Evolutionary conservation across 2,797 vertebrate genomes (phyloP).

Genomic region (Otolemur crassicaudatus): DNA sequence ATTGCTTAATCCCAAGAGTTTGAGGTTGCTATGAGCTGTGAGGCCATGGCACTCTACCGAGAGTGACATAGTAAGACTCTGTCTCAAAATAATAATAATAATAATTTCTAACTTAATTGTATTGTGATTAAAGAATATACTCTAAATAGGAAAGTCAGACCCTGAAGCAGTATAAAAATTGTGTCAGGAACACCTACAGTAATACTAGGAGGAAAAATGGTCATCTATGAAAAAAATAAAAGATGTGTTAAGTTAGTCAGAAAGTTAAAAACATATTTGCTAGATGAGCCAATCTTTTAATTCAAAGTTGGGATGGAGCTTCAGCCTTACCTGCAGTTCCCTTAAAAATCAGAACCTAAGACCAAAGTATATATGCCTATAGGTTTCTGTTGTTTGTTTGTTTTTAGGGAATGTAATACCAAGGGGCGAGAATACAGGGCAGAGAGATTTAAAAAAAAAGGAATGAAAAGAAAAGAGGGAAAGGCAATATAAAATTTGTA

Average conservation of each 20-base stretch:
- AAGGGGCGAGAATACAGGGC: neutral
- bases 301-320: neutral
- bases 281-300: neutral
- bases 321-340: neutral
- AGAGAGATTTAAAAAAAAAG: neutral
- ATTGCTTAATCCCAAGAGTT: too few species aligned
- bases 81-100: too few species aligned
- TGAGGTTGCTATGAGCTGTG: too few species aligned
- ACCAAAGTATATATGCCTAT: neutral
- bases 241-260: neutral
- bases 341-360: neutral
- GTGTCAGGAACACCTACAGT: neutral
- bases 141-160: slow-evolving; percentile 38
- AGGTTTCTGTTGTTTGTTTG: neutral
- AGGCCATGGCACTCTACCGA: too few species aligned
- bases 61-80: too few species aligned
- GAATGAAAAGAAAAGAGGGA: neutral
- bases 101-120: slow-evolving; percentile 9
- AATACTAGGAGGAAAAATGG: neutral
- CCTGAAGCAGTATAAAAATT: neutral
- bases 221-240: neutral
- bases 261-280: neutral
- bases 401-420: neutral
- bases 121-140: neutral
- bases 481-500: neutral